These are phyloP conservation scores for Halcyon smyrnensis DNA, from an alignment of 2,797 vertebrate genomes.

Conservation along the genomic window DNA sequence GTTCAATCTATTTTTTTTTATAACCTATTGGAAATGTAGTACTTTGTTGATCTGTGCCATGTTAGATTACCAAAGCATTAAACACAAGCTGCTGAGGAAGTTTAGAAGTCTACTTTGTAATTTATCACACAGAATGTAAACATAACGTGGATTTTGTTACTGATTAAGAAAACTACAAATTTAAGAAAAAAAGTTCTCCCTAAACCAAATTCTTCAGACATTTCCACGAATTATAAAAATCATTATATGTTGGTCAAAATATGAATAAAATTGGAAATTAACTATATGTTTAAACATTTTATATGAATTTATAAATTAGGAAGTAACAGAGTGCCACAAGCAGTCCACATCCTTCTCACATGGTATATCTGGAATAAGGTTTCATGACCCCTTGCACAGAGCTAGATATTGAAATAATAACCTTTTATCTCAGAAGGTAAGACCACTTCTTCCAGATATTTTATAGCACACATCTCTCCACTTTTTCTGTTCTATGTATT, in stretches of 20 bases:
- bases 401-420: not conserved
- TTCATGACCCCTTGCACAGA: not conserved
- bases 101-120: not conserved
- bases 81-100: not conserved
- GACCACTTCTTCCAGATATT: not conserved
- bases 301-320: not conserved
- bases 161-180: not conserved
- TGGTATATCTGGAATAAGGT: not conserved
- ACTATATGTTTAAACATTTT: not conserved
- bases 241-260: not conserved
- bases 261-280: not conserved
- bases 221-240: not conserved
- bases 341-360: not conserved
- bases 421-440: not conserved
- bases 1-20: not conserved
- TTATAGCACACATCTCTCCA: not conserved
- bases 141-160: not conserved
- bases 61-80: not conserved
- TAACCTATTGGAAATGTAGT: not conserved
- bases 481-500: not conserved
- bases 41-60: not conserved
- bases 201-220: not conserved
- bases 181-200: not conserved
- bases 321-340: not conserved
- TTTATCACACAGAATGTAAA: not conserved